These are phyloP conservation scores for Macrophya annulata DNA, from an alignment of 2,888 invertebrate species.

Conservation along the genomic window DNA sequence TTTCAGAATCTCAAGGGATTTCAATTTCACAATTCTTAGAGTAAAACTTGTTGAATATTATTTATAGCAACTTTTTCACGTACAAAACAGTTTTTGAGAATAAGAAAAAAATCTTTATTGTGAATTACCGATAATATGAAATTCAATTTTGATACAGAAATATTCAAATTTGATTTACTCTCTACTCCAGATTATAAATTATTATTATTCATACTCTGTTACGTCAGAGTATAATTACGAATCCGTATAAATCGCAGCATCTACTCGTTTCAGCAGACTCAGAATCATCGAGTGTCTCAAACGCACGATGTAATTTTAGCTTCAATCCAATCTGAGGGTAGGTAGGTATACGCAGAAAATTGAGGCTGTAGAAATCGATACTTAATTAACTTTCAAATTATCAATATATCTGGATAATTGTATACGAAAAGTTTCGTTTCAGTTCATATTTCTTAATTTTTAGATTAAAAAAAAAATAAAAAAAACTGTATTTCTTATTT, in stretches of 20 bases:
- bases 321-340: neutral
- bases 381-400: conserved; percentile 32
- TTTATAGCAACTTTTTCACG: conserved; percentile 5
- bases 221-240: neutral
- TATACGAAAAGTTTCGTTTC: neutral
- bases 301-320: conserved; percentile 39
- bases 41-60: conserved; percentile 35
- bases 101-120: neutral
- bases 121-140: neutral
- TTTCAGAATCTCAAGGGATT: neutral
- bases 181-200: neutral
- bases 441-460: neutral
- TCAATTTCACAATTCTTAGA: neutral
- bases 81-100: neutral
- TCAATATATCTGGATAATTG: neutral
- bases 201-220: neutral
- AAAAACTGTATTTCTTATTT: neutral
- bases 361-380: neutral
- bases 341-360: neutral
- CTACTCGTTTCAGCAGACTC: neutral
- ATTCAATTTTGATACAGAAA: neutral
- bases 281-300: neutral
- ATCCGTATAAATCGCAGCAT: neutral
- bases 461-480: no score
- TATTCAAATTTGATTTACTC: neutral